Base-by-base conservation (phyloP, 2,888 invertebrate genomes). In the Criorhina ranunculi region DNA sequence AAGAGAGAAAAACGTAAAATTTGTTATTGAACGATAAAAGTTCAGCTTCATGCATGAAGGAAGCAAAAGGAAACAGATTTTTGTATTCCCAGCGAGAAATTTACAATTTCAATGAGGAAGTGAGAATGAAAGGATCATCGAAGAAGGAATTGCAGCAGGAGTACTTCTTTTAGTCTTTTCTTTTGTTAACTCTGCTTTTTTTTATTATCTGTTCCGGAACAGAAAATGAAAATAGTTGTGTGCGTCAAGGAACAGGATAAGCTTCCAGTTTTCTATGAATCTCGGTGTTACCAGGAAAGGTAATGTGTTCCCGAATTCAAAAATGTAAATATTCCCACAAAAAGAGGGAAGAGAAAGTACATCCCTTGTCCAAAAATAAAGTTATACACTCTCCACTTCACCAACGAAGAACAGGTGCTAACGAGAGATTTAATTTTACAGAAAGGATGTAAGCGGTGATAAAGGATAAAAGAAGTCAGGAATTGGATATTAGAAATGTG, bases 11-110 rank as follows among this genome's bases (percentile, higher is more conserved):
- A 42, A 60, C 24, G 60, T 40, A 77, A 64, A 70, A 57, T 67
- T 69, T 78, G 42, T 69, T 73, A 83, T 79, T 79, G 83, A 55
- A 73, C 83, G 57, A 64, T 83, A 79, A 64, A 83, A 83, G 73
- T 83, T 83, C 79, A 75, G 78, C 62, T 64, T 79, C 83, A 69
- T 73, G 83, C 67, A 79, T 83, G 69, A 64, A 55, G 35, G 67
- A 53, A 72, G 46, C 59, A 17, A 64, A 76, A 73, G 78, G 46
- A 78, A 78, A 64, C 72, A 69, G 69, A 59, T 78, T 82, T 73
- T 72, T 66, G 44, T 70, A 72, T 77, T 77, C 59, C 51, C 82
- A 72, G 46, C 60, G 15, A 49, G 40, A 75, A 82, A 72, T 53
- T 51, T 73, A 49, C 60, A 79, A 46, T 82, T 78, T 82, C 82